Evolutionary conservation across 2,113 vertebrate genomes (phyloP).

Genomic region (Onychostoma macrolepis): DNA sequence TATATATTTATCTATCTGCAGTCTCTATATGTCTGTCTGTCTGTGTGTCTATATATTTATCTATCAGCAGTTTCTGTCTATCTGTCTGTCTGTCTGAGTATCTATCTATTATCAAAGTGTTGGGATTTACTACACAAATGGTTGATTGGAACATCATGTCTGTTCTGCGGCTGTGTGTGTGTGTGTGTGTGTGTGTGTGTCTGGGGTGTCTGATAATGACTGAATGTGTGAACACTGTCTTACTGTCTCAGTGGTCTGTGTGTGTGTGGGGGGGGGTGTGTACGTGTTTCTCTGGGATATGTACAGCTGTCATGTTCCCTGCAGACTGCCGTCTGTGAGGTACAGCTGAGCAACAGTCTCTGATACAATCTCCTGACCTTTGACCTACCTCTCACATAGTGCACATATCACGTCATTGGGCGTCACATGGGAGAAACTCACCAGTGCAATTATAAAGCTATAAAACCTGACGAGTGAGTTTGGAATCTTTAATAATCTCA

Average conservation of each 20-base stretch:
- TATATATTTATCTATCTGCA: too few relatives aligned
- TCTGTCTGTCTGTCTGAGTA: conserved; percentile 41
- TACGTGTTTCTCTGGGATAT: conserved; percentile 15
- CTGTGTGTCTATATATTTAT: neutral
- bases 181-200: neutral
- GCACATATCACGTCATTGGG: neutral
- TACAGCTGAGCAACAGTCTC: conserved; percentile 26
- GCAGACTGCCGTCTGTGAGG: conserved; percentile 10
- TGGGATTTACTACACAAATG: neutral
- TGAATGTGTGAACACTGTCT: conserved; percentile 25
- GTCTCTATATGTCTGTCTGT: neutral
- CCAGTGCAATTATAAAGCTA: neutral
- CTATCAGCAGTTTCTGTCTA: neutral
- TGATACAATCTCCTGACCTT: conserved; percentile 32
- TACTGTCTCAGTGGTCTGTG: neutral
- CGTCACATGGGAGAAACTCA: neutral
- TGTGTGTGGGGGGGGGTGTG: neutral
- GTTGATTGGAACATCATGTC: neutral
- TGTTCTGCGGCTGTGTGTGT: neutral
- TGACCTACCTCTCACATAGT: conserved; percentile 8
- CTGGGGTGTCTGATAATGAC: neutral
- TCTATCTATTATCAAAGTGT: conserved; percentile 52
- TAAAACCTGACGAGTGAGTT: conserved; percentile 1
- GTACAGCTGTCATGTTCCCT: conserved; percentile 19
- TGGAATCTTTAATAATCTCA: neutral